A percentile compares a stretch with the other conserved stretches of the same genome.
Evolutionary conservation across 2,888 invertebrate species (phyloP).

Genomic region (Nudaria mundana): DNA sequence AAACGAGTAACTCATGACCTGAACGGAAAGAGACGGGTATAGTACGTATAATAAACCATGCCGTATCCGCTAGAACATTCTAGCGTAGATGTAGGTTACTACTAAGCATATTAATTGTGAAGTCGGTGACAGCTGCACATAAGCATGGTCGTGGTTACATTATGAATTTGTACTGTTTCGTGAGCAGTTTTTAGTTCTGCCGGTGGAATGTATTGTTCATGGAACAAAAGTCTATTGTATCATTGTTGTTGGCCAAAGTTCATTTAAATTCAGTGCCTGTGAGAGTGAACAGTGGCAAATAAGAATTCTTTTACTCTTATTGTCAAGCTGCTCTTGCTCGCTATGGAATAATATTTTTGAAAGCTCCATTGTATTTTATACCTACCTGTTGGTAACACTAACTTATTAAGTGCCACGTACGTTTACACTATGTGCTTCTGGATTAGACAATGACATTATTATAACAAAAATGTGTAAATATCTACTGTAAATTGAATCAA

Average conservation of each 20-base stretch:
- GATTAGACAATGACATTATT: too few relatives aligned
- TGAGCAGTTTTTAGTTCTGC: constrained; percentile 78
- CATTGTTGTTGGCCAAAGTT: constrained; percentile 79
- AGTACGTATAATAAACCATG: too few relatives aligned
- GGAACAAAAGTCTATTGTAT: constrained; percentile 77
- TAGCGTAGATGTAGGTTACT: too few relatives aligned
- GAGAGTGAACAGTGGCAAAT: constrained; percentile 78
- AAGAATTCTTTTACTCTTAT: constrained; percentile 77
- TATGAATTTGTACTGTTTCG: constrained; percentile 79
- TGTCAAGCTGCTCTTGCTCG: constrained; percentile 71
- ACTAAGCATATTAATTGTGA: too few relatives aligned
- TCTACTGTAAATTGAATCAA: too few relatives aligned
- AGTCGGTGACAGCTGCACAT: constrained; percentile 30
- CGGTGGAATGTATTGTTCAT: constrained; percentile 78
- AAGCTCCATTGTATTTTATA: constrained; percentile 58
- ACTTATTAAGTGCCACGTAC: too few relatives aligned
- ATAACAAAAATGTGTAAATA: too few relatives aligned
- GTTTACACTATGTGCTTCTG: too few relatives aligned
- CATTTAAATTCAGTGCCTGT: constrained; percentile 77
- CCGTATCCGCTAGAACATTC: too few relatives aligned
- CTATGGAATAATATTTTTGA: constrained; percentile 65
- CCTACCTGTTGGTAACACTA: too few relatives aligned
- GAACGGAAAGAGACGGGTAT: too few relatives aligned
- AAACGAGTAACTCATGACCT: too few relatives aligned
- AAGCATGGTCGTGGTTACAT: constrained; percentile 62